Percentiles rank a stretch among this genome's conserved stretches.
These are phyloP conservation scores for Hymenopus coronatus DNA, from an alignment of 2,888 invertebrate genomes.

Conservation along the genomic window DNA sequence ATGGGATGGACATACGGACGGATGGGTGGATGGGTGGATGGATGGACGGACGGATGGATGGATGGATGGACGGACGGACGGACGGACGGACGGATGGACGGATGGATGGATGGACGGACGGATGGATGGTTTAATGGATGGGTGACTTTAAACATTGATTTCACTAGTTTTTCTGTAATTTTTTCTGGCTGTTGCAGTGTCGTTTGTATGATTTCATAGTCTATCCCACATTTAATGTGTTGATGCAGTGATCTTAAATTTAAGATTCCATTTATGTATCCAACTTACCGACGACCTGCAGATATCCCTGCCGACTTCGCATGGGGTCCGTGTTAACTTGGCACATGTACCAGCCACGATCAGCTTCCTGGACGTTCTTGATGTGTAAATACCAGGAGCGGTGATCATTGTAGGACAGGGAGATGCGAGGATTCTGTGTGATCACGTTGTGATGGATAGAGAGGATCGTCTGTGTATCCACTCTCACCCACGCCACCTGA, in stretches of 20 bases:
- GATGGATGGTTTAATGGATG: too few relatives aligned
- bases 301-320: constrained; percentile 83
- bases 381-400: constrained; percentile 90
- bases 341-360: constrained; percentile 91
- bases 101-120: accelerated
- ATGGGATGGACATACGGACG: too few relatives aligned
- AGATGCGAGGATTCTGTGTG: constrained; percentile 85
- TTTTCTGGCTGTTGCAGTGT: too few relatives aligned
- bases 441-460: constrained; percentile 91
- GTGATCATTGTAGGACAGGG: constrained; percentile 83
- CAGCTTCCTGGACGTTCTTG: constrained; percentile 81
- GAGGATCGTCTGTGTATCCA: constrained; percentile 88
- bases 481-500: constrained; percentile 90
- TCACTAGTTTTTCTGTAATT: too few relatives aligned
- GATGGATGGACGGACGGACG: too few relatives aligned
- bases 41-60: too few relatives aligned
- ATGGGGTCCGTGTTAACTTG: constrained; percentile 94
- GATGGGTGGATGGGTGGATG: too few relatives aligned
- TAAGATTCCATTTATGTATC: not conserved
- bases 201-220: too few relatives aligned
- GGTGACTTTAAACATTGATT: too few relatives aligned
- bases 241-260: too few relatives aligned
- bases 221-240: too few relatives aligned
- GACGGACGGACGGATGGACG: too few relatives aligned
- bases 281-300: constrained; percentile 87